Conservation (phyloP, 1,140 invertebrate species). For the Plectrocnemia conspersa region DNA sequence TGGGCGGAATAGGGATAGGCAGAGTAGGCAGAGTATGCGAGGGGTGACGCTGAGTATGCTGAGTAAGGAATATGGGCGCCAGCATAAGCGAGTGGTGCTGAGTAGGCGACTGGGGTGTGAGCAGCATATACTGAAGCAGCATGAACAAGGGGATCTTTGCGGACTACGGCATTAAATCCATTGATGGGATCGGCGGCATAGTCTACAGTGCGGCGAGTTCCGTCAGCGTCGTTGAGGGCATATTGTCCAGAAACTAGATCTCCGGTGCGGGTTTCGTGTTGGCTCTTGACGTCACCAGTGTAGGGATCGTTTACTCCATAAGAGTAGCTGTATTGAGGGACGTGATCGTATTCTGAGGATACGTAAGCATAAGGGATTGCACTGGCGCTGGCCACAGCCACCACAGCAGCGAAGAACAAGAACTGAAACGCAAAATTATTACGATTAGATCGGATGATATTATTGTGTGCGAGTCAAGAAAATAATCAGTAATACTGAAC, state of each 20-base stretch:
- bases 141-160: slow-evolving; percentile 36
- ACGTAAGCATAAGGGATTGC: slow-evolving; percentile 16
- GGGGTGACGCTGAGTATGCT: slow-evolving; percentile 27
- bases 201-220: slow-evolving; percentile 59
- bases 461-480: too few relatives aligned
- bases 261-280: slow-evolving; percentile 51
- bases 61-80: slow-evolving; percentile 54
- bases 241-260: slow-evolving; percentile 64
- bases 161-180: slow-evolving; percentile 45
- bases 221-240: slow-evolving; percentile 62
- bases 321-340: slow-evolving; percentile 63
- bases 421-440: slow-evolving; percentile 26
- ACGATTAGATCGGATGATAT: too few relatives aligned
- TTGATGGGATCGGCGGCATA: slow-evolving; percentile 57
- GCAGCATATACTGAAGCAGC: slow-evolving; percentile 42
- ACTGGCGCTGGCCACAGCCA: slow-evolving; percentile 24
- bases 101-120: slow-evolving; percentile 38
- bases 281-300: slow-evolving; percentile 52
- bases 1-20: too few relatives aligned
- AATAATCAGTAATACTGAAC: too few relatives aligned
- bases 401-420: slow-evolving; percentile 18
- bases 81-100: slow-evolving; percentile 38
- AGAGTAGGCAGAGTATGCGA: too few relatives aligned
- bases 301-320: slow-evolving; percentile 64
- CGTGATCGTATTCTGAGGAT: slow-evolving; percentile 52